Evolutionary conservation across 2,113 vertebrate genomes (phyloP), one percentile per base, ranked within the genome.

Genomic region (Dicerorhinus sumatrensis): DNA sequence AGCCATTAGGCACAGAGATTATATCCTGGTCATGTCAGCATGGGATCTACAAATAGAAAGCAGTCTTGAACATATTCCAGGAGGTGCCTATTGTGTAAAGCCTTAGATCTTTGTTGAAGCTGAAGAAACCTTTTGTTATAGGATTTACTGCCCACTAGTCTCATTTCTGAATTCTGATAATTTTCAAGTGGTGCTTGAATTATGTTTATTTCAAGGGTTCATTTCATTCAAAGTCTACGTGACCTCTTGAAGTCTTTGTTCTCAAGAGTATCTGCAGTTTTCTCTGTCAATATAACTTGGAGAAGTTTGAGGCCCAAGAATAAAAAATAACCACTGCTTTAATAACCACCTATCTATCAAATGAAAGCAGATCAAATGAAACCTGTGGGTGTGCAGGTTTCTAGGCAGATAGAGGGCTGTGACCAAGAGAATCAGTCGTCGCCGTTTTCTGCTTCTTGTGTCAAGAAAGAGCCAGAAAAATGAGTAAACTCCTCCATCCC

Each of bases 291-390:
- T 89, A 17, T 27, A 86, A 89, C 39, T 48, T 51, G 33, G 54
- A 60, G 60, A 92, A 56, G n/a, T 39, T 70, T 33, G 54, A n/a
- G 51, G 6, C 27, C 6, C 12, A 70, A 63, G 27, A 94, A 58
- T 87, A 12, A 94, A 91, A 95, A 79, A 91, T 69, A 80, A 51
- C 77, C 31, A 60, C 46, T 27, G 77, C 85, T 77, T 65, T 73
- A 62, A 12, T 82, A 76, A 65, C 17, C 36, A 63, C 25, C 13
- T 39, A 1, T 36, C 60, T 94, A 29, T 51, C 56, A 48, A 62
- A 62, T 54, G 60, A 39, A 94, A 76, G 65, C 33, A 60, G 77
- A 80, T 6, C 46, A 42, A 42, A 42, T 42, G 42, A 42, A 42
- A 42, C 42, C 42, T 77, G 13, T 81, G 54, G 16, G 23, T 17